A percentile compares a stretch with the other conserved stretches of the same genome.
phyloP scores from a whole-genome alignment of 2,113 vertebrate genomes.

The Salvelinus alpinus region DNA sequence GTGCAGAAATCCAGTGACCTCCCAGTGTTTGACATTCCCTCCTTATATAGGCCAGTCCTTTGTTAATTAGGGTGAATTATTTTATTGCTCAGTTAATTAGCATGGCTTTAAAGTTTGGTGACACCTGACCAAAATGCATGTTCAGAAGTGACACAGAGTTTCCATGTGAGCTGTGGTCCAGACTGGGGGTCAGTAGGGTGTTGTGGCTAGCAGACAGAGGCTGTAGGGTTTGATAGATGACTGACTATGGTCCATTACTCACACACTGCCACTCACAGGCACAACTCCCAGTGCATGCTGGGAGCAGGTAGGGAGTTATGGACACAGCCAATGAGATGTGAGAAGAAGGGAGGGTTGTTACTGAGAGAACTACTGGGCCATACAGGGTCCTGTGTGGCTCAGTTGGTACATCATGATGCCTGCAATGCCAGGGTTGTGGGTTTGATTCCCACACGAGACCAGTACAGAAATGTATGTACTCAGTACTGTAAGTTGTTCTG shows the following conservation, averaged over 20 bases:
- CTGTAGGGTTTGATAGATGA: constrained; percentile 45
- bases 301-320: constrained; percentile 9
- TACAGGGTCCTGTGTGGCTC: too few relatives aligned
- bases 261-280: constrained; percentile 33
- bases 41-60: constrained; percentile 45
- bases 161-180: constrained; percentile 35
- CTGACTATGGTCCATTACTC: constrained; percentile 37
- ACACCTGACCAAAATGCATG: constrained; percentile 28
- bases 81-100: constrained; percentile 61
- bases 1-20: constrained; percentile 11
- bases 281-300: constrained; percentile 30
- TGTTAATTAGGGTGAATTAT: constrained; percentile 58
- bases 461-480: too few relatives aligned
- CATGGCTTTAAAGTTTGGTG: constrained; percentile 53
- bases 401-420: too few relatives aligned
- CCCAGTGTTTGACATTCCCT: constrained; percentile 54
- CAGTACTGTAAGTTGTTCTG: too few relatives aligned
- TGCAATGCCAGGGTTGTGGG: too few relatives aligned
- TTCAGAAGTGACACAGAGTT: constrained; percentile 19
- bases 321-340: constrained; percentile 2
- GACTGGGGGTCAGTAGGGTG: constrained; percentile 11
- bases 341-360: neutral
- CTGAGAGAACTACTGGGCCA: too few relatives aligned
- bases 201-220: constrained; percentile 8
- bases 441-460: too few relatives aligned